Evolutionary conservation across 2,888 invertebrate species (phyloP).

Genomic region (Patella depressa): DNA sequence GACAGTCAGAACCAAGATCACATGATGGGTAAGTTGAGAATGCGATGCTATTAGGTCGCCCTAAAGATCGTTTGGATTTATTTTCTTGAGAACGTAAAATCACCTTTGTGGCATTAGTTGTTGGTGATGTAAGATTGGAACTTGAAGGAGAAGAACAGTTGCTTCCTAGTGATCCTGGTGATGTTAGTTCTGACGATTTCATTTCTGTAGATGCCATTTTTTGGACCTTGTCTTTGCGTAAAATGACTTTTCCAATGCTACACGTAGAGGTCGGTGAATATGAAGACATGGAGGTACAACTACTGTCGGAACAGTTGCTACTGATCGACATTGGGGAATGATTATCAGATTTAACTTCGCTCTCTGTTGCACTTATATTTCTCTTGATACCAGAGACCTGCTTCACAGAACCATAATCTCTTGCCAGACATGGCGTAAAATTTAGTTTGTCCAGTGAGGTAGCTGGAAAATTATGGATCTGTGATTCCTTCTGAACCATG

Average conservation of each 20-base stretch:
- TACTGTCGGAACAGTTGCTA: constrained; percentile 37
- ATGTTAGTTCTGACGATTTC: constrained; percentile 41
- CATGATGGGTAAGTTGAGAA: constrained; percentile 67
- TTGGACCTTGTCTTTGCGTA: constrained; percentile 5
- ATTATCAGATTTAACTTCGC: constrained; percentile 29
- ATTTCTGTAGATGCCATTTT: constrained; percentile 24
- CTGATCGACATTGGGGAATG: constrained; percentile 42
- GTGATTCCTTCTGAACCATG: constrained; percentile 36
- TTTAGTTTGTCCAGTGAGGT: constrained; percentile 69
- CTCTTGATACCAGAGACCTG: constrained; percentile 25
- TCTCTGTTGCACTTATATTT: constrained; percentile 27
- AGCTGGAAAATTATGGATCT: constrained; percentile 59
- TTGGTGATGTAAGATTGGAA: constrained; percentile 43
- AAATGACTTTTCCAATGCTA: constrained; percentile 5
- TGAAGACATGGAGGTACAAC: constrained; percentile 29
- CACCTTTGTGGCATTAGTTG: constrained; percentile 46
- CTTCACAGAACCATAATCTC: constrained; percentile 36
- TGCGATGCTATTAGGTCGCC: constrained; percentile 69
- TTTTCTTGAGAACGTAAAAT: constrained; percentile 60
- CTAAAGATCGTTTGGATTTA: constrained; percentile 59
- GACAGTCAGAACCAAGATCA: constrained; percentile 59
- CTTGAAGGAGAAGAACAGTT: constrained; percentile 28
- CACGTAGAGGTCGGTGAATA: not conserved
- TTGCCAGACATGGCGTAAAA: constrained; percentile 68
- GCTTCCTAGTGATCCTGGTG: constrained; percentile 32